Evolutionary conservation across 23 tunicate genomes (phyloP), one percentile per base, ranked within the genome.

Genomic region (Botrylloides violaceus): DNA sequence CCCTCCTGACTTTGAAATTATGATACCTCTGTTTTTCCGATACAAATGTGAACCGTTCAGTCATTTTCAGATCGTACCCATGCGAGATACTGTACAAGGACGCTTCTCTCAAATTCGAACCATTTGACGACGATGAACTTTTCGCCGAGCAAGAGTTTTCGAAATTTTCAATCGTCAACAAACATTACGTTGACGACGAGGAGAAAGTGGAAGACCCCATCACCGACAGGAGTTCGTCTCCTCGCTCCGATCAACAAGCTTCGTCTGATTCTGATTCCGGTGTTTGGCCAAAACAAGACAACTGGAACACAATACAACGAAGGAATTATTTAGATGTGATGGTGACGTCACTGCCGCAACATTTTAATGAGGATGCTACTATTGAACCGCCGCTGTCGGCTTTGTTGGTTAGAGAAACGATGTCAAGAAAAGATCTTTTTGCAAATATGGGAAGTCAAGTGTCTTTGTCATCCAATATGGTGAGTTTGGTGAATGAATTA

Each of bases 291-390:
- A 39, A 68, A 37, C 15, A 23, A 5, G 74, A 68, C 26, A 38
- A 23, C 21, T 68, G 74, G 74, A 30, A 68, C 30, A 68, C 29
- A 7, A 30, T 68, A 25, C 29, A 27, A 19, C 23, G 29, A 6
- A 26, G 58, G 20, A 34, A 22, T 22, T 68, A 68, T 28, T 36
- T 68, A 0, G 74, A 68, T 28, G 37, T 68, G 12, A 68, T 43
- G 0, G 74, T 68, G 47, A 68, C 74, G 63, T 68, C 74, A 3
- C 28, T 68, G 23, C 74, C 74, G 47, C 74, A 68, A 43, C 65
- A 60, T 60, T 43, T 43, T 15, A 25, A 63, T 31, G 35, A 63
- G 26, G 74, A 68, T 26, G 1, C 36, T 25, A 32, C 28, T 68
- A 5, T 25, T 28, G 58, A 37, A 35, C 27, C 31, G 27, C 58